Conservation (phyloP, 1,140 invertebrate genomes). For the Lepidotrigona ventralis region DNA sequence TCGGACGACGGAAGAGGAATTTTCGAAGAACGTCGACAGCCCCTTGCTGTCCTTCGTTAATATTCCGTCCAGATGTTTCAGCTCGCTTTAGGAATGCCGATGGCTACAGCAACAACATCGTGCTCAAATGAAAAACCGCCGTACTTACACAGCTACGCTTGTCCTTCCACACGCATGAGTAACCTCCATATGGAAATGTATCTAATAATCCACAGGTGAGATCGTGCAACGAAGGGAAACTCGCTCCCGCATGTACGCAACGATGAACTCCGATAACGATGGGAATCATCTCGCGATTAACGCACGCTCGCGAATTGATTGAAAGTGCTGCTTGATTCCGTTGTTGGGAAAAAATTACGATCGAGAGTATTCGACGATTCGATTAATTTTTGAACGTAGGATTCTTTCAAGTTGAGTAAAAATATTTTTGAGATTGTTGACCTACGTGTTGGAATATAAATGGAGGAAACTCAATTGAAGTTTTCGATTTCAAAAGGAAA, state of each 20-base stretch:
- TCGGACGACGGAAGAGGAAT: conserved; percentile 31
- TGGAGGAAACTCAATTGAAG: too few relatives aligned
- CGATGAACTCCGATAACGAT: not conserved
- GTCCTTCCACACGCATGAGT: not conserved
- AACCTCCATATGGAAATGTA: conserved; percentile 9
- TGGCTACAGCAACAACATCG: conserved; percentile 1
- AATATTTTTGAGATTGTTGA: not conserved
- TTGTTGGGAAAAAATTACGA: too few relatives aligned
- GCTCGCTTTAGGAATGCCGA: conserved; percentile 44
- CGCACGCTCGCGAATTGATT: not conserved
- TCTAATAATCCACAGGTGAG: conserved; percentile 15
- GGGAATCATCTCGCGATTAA: not conserved
- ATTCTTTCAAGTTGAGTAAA: not conserved
- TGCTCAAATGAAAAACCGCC: conserved; percentile 42
- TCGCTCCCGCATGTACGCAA: not conserved
- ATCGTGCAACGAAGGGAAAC: not conserved
- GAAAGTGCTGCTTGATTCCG: not conserved
- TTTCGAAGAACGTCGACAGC: conserved; percentile 24
- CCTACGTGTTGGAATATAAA: too few relatives aligned
- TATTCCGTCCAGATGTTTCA: conserved; percentile 61
- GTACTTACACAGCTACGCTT: conserved; percentile 12
- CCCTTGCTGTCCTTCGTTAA: conserved; percentile 53
- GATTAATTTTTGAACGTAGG: not conserved
- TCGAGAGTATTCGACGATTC: too few relatives aligned
- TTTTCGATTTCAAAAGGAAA: too few relatives aligned